These are phyloP conservation scores for Chaetops frenatus DNA, from an alignment of 2,113 vertebrate species.

Conservation along the genomic window DNA sequence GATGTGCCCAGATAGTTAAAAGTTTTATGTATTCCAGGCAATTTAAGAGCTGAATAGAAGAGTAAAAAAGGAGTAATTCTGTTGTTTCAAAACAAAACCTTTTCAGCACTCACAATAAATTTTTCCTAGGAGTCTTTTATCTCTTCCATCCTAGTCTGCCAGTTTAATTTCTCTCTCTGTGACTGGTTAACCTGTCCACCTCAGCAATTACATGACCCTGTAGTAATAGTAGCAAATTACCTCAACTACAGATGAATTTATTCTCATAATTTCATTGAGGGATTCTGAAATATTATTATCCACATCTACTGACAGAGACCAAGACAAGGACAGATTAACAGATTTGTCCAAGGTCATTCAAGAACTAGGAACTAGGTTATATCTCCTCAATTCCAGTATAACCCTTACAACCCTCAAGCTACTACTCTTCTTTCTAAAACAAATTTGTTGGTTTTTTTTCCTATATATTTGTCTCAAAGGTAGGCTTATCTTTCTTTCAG, in stretches of 20 bases:
- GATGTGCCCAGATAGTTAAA: neutral
- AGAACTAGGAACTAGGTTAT: neutral
- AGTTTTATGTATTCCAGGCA: neutral
- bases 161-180: neutral
- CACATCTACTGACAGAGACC: neutral
- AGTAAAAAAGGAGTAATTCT: neutral
- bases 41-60: neutral
- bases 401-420: neutral
- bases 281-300: neutral
- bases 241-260: neutral
- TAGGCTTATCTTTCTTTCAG: neutral
- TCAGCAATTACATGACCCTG: neutral
- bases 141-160: neutral
- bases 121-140: neutral
- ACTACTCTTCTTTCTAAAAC: neutral
- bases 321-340: slow-evolving; percentile 19
- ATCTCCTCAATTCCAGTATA: neutral
- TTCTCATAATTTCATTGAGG: neutral
- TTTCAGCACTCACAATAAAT: neutral
- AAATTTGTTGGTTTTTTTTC: neutral
- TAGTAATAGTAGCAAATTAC: neutral
- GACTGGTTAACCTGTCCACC: neutral
- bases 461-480: neutral
- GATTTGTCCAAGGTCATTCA: neutral
- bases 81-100: neutral